These are phyloP conservation scores for Tipula vernalis DNA, from an alignment of 2,888 invertebrate species.

Conservation along the genomic window DNA sequence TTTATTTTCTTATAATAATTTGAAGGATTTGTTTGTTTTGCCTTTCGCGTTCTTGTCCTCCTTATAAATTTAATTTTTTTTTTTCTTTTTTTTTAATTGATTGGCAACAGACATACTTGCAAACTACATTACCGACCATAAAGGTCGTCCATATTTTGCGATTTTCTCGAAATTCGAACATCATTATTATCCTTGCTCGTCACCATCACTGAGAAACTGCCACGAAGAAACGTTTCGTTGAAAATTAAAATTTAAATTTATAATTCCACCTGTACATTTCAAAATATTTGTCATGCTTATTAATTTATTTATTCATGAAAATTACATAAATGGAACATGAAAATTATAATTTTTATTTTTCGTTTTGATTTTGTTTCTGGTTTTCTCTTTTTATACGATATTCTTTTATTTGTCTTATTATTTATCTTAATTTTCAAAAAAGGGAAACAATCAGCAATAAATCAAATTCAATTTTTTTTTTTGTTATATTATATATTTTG, in stretches of 20 bases:
- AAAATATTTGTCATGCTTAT: neutral
- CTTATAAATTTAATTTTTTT: neutral
- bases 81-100: neutral
- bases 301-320: neutral
- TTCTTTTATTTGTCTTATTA: neutral
- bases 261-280: neutral
- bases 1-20: neutral
- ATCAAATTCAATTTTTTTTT: neutral
- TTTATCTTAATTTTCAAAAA: conserved; percentile 4
- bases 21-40: neutral
- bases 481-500: neutral
- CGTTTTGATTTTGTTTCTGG: neutral
- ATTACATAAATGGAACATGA: neutral
- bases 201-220: neutral
- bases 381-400: neutral
- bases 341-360: neutral
- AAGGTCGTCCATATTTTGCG: neutral
- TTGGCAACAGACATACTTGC: neutral
- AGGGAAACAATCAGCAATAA: neutral
- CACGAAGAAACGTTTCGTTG: neutral
- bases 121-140: neutral
- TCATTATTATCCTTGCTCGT: neutral
- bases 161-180: neutral
- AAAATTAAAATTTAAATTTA: neutral
- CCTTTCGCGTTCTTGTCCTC: neutral